Evolutionary conservation across 2,797 vertebrate genomes (phyloP).

Genomic region (Pseudomugil gertrudae): DNA sequence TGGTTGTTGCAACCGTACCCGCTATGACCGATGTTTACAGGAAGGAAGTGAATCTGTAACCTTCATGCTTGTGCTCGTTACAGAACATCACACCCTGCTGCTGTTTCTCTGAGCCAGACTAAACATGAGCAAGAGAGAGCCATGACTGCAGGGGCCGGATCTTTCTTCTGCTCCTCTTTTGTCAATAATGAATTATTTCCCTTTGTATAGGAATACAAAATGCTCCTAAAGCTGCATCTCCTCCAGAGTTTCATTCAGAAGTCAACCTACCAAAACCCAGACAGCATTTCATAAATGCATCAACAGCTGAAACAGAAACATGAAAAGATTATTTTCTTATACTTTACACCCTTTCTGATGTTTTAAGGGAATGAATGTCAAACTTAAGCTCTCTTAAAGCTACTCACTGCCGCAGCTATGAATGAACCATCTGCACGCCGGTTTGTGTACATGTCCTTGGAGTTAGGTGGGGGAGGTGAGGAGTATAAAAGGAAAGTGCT

Average conservation of each 20-base stretch:
- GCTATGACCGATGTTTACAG: constrained; percentile 41
- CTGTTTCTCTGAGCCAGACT: constrained; percentile 40
- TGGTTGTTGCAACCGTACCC: constrained; percentile 8
- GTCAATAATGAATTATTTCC: constrained; percentile 37
- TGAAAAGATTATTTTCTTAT: constrained; percentile 24
- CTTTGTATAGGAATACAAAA: constrained; percentile 27
- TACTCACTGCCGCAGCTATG: constrained; percentile 69
- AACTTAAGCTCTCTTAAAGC: constrained; percentile 71
- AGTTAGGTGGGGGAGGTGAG: constrained; percentile 21
- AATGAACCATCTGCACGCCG: constrained; percentile 63
- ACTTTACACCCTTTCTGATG: constrained; percentile 20
- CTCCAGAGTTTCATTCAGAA: constrained; percentile 16
- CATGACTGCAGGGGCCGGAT: background rate
- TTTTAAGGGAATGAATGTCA: constrained; percentile 72
- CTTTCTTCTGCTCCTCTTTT: background rate
- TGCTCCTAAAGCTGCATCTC: constrained; percentile 27
- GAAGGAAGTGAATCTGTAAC: constrained; percentile 43
- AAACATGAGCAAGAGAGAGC: constrained; percentile 27
- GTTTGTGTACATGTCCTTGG: constrained; percentile 43
- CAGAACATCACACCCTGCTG: constrained; percentile 40
- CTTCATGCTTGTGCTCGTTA: constrained; percentile 55
- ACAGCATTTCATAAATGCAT: constrained; percentile 12
- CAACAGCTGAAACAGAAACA: constrained; percentile 7
- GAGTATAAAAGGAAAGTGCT: constrained; percentile 46
- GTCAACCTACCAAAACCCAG: constrained; percentile 21